Evolutionary conservation across 1,140 invertebrate species (phyloP).

Genomic region (Drosophila equinoxialis): DNA sequence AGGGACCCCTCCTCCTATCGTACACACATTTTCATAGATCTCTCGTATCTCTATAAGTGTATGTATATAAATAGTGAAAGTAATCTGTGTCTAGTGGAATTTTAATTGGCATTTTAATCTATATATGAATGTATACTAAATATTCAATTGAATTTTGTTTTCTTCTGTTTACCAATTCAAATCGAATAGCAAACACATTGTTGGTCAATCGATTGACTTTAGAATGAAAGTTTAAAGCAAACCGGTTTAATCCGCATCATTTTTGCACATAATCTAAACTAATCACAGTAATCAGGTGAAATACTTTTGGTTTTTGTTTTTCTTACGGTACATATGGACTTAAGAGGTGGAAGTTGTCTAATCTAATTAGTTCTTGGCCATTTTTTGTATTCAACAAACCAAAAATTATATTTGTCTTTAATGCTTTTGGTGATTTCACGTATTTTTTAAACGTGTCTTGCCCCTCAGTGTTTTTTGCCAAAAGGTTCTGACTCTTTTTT

Average conservation of each 20-base stretch:
- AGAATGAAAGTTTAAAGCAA: not conserved
- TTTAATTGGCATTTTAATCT: conserved; percentile 12
- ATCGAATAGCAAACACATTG: not conserved
- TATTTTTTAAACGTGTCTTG: too few species aligned
- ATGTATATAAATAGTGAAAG: conserved; percentile 5
- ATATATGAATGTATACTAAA: not conserved
- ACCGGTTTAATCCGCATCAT: not conserved
- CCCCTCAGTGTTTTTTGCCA: too few species aligned
- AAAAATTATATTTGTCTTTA: too few species aligned
- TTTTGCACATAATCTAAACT: conserved; percentile 7
- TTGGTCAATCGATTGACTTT: not conserved
- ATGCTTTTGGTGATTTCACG: too few species aligned
- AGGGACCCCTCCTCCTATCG: not conserved
- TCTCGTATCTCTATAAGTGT: not conserved
- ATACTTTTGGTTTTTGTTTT: not conserved
- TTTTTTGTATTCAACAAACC: too few species aligned
- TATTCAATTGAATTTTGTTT: not conserved
- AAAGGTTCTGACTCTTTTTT: too few species aligned
- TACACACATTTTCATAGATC: not conserved
- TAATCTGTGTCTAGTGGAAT: conserved; percentile 8
- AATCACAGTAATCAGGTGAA: not conserved
- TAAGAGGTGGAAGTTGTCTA: too few species aligned
- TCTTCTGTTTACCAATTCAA: conserved; percentile 5
- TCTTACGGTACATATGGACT: not conserved
- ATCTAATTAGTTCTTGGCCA: too few species aligned